These are phyloP conservation scores for Apotomis turbidana DNA, from an alignment of 2,888 invertebrate genomes.

Conservation along the genomic window DNA sequence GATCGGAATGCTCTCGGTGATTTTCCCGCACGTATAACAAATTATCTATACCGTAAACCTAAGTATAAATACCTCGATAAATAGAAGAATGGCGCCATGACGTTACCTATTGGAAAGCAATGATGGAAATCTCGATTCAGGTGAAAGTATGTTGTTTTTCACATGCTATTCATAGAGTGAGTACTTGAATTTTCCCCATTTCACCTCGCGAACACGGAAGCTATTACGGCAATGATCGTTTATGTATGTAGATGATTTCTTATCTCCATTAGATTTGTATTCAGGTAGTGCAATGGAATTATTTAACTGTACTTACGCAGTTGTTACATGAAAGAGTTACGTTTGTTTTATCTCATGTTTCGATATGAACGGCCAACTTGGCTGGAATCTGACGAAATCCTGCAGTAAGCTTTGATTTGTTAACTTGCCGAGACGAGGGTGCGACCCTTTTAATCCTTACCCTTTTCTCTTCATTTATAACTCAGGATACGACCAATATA, in stretches of 20 bases:
- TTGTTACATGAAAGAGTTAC: slow-evolving; percentile 51
- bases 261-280: slow-evolving; percentile 52
- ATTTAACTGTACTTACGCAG: slow-evolving; percentile 48
- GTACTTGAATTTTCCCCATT: slow-evolving; percentile 64
- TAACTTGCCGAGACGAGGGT: slow-evolving; percentile 24
- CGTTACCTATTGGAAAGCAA: slow-evolving; percentile 73
- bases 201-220: slow-evolving; percentile 67
- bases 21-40: slow-evolving; percentile 34
- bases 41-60: slow-evolving; percentile 24
- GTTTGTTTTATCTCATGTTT: slow-evolving; percentile 53
- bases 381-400: slow-evolving; percentile 44
- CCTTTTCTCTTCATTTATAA: slow-evolving; percentile 25
- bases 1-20: slow-evolving; percentile 24
- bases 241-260: slow-evolving; percentile 52
- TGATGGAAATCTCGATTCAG: slow-evolving; percentile 69
- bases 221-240: slow-evolving; percentile 53
- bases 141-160: slow-evolving; percentile 59
- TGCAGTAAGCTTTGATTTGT: slow-evolving; percentile 41
- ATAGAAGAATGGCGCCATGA: slow-evolving; percentile 26
- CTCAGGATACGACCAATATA: slow-evolving; percentile 36
- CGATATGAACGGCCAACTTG: slow-evolving; percentile 55
- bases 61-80: slow-evolving; percentile 13
- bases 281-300: slow-evolving; percentile 50
- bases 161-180: slow-evolving; percentile 46
- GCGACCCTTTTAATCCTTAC: slow-evolving; percentile 28